phyloP scores from a whole-genome alignment of 1,140 invertebrate genomes.

The Caligus rogercresseyi region DNA sequence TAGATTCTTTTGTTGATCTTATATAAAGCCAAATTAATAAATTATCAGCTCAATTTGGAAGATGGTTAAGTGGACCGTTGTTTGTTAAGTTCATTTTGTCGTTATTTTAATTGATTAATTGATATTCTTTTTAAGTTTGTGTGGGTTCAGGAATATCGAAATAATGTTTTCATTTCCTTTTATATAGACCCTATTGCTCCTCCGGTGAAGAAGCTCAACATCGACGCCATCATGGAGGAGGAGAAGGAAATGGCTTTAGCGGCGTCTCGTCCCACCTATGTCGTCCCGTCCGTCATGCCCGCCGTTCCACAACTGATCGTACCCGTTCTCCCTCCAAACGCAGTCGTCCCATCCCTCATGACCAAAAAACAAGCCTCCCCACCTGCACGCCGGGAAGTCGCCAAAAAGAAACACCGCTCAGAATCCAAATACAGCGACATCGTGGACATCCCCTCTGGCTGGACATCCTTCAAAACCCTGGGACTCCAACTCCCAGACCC shows the following conservation, averaged over 20 bases:
- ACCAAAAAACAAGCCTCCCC: too few species aligned
- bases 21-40: too few species aligned
- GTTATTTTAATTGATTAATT: too few species aligned
- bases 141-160: too few species aligned
- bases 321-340: background rate
- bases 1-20: too few species aligned
- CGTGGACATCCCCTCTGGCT: background rate
- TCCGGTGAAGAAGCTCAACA: background rate
- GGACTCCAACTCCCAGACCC: background rate
- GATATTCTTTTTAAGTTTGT: background rate
- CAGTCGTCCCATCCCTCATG: too few species aligned
- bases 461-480: background rate
- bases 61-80: too few species aligned
- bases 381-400: background rate
- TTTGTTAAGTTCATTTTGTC: too few species aligned
- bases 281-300: background rate
- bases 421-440: background rate
- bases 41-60: too few species aligned
- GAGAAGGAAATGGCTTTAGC: background rate
- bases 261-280: background rate
- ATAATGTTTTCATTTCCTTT: background rate
- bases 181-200: background rate
- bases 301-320: background rate
- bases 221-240: background rate
- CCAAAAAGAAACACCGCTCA: background rate